A percentile compares a stretch with the other conserved stretches of the same genome.
These are phyloP conservation scores for Myrmecophaga tridactyla DNA, from an alignment of 2,113 vertebrate species.

Conservation along the genomic window DNA sequence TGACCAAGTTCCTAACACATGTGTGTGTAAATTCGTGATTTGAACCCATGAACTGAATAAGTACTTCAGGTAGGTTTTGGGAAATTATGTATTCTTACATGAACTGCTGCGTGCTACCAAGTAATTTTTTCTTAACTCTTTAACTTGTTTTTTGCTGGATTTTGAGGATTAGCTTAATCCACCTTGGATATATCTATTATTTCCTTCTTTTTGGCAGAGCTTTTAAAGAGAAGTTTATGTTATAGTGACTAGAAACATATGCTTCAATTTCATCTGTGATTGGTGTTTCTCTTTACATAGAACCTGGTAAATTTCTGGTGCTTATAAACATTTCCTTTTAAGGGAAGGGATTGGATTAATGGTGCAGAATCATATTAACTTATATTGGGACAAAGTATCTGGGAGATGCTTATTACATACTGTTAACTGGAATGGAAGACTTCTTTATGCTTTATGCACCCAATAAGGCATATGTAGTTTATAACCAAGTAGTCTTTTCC, in stretches of 20 bases:
- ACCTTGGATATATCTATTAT: slow-evolving; percentile 58
- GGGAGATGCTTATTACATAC: not conserved
- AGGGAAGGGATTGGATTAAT: slow-evolving; percentile 62
- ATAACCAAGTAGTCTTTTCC: slow-evolving; percentile 56
- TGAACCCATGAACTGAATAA: slow-evolving; percentile 17
- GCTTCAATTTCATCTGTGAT: slow-evolving; percentile 71
- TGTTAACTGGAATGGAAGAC: slow-evolving; percentile 49
- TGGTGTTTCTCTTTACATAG: slow-evolving; percentile 58
- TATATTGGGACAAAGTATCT: slow-evolving; percentile 33
- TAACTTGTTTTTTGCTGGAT: slow-evolving; percentile 47
- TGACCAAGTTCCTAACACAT: not conserved
- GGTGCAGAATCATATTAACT: slow-evolving; percentile 52
- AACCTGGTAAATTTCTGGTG: slow-evolving; percentile 65
- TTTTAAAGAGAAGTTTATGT: slow-evolving; percentile 74
- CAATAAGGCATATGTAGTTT: slow-evolving; percentile 44
- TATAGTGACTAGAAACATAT: slow-evolving; percentile 73
- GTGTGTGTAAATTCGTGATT: not conserved
- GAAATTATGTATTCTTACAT: not conserved
- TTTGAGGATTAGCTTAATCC: slow-evolving; percentile 61
- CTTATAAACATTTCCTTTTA: slow-evolving; percentile 79
- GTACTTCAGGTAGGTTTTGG: not conserved
- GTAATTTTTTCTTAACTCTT: slow-evolving; percentile 27
- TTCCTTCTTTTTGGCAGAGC: slow-evolving; percentile 63
- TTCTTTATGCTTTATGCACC: slow-evolving; percentile 42
- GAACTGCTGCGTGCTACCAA: slow-evolving; percentile 33